Evolutionary conservation across 1,140 invertebrate genomes (phyloP).

Genomic region (Cotesia vestalis): DNA sequence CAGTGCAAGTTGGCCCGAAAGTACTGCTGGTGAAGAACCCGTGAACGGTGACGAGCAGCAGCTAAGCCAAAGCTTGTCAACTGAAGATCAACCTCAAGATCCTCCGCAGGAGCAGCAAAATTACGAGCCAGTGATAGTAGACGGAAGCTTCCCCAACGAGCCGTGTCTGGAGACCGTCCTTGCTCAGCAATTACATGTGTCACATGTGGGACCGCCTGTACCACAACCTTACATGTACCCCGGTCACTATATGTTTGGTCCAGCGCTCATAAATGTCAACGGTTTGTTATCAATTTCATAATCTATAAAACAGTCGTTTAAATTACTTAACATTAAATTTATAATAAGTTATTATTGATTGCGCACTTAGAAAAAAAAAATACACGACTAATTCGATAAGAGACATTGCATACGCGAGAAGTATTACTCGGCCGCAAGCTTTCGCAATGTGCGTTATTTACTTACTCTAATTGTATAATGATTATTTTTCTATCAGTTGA

Average conservation of each 20-base stretch:
- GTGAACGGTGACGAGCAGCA: slow-evolving; percentile 35
- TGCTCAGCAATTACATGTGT: slow-evolving; percentile 54
- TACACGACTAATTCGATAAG: slow-evolving; percentile 4
- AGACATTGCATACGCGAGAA: slow-evolving; percentile 8
- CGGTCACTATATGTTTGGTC: slow-evolving; percentile 66
- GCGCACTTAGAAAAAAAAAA: slow-evolving; percentile 31
- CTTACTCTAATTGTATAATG: too few relatives aligned
- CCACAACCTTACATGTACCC: slow-evolving; percentile 64
- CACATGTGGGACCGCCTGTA: slow-evolving; percentile 54
- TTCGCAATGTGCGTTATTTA: too few relatives aligned
- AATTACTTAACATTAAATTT: too few relatives aligned
- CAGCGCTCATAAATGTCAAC: slow-evolving; percentile 63
- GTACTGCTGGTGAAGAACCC: slow-evolving; percentile 44
- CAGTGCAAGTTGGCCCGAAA: slow-evolving; percentile 48
- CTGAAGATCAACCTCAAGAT: slow-evolving; percentile 22
- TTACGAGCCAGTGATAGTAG: slow-evolving; percentile 26
- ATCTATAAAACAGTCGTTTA: neutral
- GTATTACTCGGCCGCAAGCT: neutral
- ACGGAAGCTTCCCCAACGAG: slow-evolving; percentile 11
- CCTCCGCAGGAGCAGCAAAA: neutral
- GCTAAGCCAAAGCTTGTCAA: neutral
- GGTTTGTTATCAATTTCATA: slow-evolving; percentile 54
- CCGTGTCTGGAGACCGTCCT: slow-evolving; percentile 39
- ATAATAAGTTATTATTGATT: slow-evolving; percentile 9
- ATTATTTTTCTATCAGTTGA: too few relatives aligned